A percentile compares a stretch with the other conserved stretches of the same genome.
phyloP scores from a whole-genome alignment of 2,888 invertebrate genomes.

The Tetragonisca angustula region DNA sequence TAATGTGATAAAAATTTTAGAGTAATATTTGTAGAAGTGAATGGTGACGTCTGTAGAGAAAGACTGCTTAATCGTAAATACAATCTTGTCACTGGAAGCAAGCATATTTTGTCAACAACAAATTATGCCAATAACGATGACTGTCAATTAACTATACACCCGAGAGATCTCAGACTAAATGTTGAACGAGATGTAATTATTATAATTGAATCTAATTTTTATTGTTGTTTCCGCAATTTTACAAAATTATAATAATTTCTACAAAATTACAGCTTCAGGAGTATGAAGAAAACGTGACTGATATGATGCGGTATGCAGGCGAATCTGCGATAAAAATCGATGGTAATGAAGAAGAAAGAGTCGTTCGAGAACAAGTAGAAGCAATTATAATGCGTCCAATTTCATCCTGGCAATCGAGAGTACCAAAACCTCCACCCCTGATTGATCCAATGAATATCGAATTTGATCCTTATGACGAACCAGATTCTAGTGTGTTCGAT shows the following conservation, averaged over 20 bases:
- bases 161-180: conserved; percentile 60
- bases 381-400: conserved; percentile 72
- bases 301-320: conserved; percentile 73
- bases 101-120: conserved; percentile 52
- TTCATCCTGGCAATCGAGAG: conserved; percentile 65
- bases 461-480: conserved; percentile 76
- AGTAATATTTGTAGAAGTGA: conserved; percentile 85
- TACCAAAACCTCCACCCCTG: conserved; percentile 50
- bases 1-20: conserved; percentile 74
- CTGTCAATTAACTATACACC: conserved; percentile 58
- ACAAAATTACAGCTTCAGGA: conserved; percentile 64
- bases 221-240: background rate
- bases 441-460: conserved; percentile 71
- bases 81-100: conserved; percentile 84
- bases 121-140: conserved; percentile 22
- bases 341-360: conserved; percentile 66
- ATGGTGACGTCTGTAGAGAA: conserved; percentile 82
- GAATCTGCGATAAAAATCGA: conserved; percentile 71
- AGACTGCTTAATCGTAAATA: conserved; percentile 82
- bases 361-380: conserved; percentile 72
- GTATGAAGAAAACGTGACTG: conserved; percentile 68
- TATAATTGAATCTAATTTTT: background rate
- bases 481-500: conserved; percentile 63
- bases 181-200: conserved; percentile 69
- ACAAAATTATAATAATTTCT: background rate